Evolutionary conservation across 2,888 invertebrate genomes (phyloP), one percentile per base, ranked within the genome.

Genomic region (Seladonia tumulorum): DNA sequence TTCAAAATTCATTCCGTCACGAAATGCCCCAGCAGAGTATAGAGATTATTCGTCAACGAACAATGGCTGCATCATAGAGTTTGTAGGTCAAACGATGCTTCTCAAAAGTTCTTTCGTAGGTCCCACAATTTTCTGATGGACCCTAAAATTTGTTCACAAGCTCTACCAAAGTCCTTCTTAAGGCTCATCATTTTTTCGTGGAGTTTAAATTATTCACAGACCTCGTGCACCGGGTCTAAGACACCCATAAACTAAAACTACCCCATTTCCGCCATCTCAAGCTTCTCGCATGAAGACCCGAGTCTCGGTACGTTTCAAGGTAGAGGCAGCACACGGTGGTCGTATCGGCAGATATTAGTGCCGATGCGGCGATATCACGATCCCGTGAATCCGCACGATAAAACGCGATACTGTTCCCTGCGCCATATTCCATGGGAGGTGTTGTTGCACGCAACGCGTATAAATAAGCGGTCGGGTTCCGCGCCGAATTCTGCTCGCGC

Each of bases 361-460:
- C 70, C 87, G 75, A 81, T 86, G 77, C 76, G 79, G 76, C 79
- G 87, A 79, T 90, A 90, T 89, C 80, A 73, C 73, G 82, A 88
- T 88, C 89, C 85, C 88, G 85, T 83, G 90, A 87, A 89, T 77
- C 81, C 82, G 74, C 72, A 73, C 85, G 87, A 89, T 89, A 88
- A 90, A 90, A 83, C 80, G 78, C 81, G 87, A 88, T 87, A 73
- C 25, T 42, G 60, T 72, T 70, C 53, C 57, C 57, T 76, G 77
- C 63, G 63, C 63, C 63, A 79, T 72, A 77, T 71, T 63, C 60
- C 60, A 79, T 78, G 72, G 70, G 78, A 73, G 80, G 75, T 78
- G 72, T 82, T 78, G 72, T 82, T 86, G 86, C 89, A 90, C 87
- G 89, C 89, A 89, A 90, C 79, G 76, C 84, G 86, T 90, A 85